These are phyloP conservation scores for Ellobius talpinus DNA, from an alignment of 2,113 vertebrate genomes.

Conservation along the genomic window DNA sequence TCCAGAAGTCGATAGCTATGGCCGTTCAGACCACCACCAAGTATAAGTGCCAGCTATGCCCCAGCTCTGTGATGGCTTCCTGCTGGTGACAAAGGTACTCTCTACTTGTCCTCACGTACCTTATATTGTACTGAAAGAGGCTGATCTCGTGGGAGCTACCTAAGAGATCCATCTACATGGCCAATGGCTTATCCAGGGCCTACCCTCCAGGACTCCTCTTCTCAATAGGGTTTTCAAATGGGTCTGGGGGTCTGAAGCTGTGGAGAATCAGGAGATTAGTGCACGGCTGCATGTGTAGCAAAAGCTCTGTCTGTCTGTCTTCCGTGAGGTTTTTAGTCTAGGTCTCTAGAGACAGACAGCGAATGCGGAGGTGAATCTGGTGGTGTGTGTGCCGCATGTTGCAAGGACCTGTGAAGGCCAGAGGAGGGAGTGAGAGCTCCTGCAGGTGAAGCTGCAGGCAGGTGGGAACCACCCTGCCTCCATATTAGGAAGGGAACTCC, in stretches of 20 bases:
- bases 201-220: neutral
- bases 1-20: neutral
- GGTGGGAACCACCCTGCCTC: neutral
- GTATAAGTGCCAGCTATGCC: neutral
- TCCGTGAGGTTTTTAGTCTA: neutral
- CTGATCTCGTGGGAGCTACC: neutral
- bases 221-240: neutral
- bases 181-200: neutral
- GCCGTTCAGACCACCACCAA: neutral
- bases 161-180: neutral
- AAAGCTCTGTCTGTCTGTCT: neutral
- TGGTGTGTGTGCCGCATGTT: neutral
- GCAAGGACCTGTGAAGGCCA: neutral
- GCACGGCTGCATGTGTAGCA: neutral
- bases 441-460: neutral
- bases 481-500: neutral
- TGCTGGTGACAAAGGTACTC: neutral
- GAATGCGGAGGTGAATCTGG: no score
- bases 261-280: neutral
- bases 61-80: neutral
- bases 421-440: neutral
- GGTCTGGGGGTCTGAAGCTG: neutral
- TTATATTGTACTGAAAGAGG: neutral
- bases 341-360: neutral
- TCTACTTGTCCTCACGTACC: neutral